phyloP scores from a whole-genome alignment of 1,140 invertebrate species.

The Caenorhabditis latens region DNA sequence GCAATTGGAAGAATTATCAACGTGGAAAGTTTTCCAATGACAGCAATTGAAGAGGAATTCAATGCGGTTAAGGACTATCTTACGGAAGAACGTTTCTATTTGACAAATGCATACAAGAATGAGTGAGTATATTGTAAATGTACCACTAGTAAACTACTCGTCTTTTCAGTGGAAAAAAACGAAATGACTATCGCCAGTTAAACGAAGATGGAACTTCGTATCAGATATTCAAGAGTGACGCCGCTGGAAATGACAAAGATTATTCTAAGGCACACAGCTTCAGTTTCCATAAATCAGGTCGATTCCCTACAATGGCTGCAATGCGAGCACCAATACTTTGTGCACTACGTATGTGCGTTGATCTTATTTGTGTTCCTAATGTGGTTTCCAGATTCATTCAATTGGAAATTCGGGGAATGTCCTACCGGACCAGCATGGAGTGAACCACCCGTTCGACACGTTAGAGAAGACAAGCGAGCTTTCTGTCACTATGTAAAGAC shows the following conservation, averaged over 20 bases:
- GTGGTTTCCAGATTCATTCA: neutral
- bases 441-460: neutral
- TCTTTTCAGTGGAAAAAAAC: neutral
- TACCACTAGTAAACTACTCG: neutral
- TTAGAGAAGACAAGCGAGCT: neutral
- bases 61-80: neutral
- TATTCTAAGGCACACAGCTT: neutral
- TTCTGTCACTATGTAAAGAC: conserved; percentile 1
- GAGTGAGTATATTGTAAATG: neutral
- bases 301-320: neutral
- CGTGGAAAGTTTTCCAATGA: neutral
- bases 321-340: neutral
- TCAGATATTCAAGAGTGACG: neutral
- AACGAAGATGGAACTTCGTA: neutral
- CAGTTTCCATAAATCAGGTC: neutral
- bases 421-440: neutral
- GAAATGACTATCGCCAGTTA: neutral
- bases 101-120: conserved; percentile 1
- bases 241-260: neutral
- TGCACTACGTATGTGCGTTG: neutral
- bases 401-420: neutral
- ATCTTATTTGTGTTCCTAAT: too few relatives aligned
- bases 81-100: neutral
- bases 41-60: neutral
- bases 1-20: neutral